Evolutionary conservation across 1,140 invertebrate species (phyloP), one percentile per base, ranked within the genome.

Genomic region (Frieseomelitta varia): DNA sequence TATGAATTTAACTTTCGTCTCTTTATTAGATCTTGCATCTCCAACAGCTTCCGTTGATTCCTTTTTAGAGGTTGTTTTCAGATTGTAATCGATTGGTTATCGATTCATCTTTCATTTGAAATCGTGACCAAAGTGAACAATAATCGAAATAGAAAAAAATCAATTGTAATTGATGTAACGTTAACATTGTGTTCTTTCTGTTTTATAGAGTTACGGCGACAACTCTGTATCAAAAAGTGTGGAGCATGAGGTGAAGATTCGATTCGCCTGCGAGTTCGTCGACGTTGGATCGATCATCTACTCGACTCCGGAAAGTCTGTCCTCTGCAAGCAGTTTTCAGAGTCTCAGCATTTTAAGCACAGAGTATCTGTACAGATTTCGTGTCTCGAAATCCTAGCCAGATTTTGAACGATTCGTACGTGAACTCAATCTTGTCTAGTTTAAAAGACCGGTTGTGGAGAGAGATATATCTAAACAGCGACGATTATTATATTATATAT

Each of bases 191-290:
- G 10, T 24, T 24, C 30, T 34, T 74, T 55, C 10, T 84, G 10
- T 58, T 34, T 74, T 71, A 47, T 30, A 93, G 93, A 91, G 84
- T 67, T 87, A 79, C 21, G 89, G 82, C 90, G 91, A 91, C 74
- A 72, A 53, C 47, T 71, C 86, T 3, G 55, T 56, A 27, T 58
- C 61, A 19, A 84, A 83, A 51, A 69, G 69, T 53, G 27, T 90
- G 24, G 92, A 93, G 74, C 92, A 93, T 87, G 90, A 91, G 77
- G 87, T 94, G 47, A 93, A 93, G 71, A 92, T 92, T 30, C 89
- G 85, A 24, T 93, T 93, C 61, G 84, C 88, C 30, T 91, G 92
- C 14, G 93, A 93, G 65, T 93, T 92, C 58, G 86, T 85, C 4
- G 93, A 94, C 74, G 89, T 87, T 67, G 65, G 73, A 27, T 72